Percentiles rank a stretch among this genome's conserved stretches.
These are phyloP conservation scores for Helicolenus hilgendorfi DNA, from an alignment of 2,797 vertebrate species.

Conservation along the genomic window DNA sequence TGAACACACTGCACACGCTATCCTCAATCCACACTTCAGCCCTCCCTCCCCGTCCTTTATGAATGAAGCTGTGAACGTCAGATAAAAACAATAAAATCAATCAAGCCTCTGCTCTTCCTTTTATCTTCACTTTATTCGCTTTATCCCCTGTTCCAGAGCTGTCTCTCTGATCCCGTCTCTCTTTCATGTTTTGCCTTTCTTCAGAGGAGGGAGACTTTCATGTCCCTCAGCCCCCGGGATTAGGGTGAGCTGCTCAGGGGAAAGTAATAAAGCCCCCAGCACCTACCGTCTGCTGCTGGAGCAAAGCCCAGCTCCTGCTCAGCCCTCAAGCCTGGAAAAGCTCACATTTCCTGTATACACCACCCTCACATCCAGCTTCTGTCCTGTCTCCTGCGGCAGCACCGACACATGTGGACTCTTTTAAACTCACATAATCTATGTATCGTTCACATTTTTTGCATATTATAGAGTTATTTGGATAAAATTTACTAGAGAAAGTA, in stretches of 20 bases:
- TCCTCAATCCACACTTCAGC: constrained; percentile 19
- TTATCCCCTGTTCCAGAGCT: constrained; percentile 67
- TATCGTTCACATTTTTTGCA: constrained; percentile 7
- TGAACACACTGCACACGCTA: constrained; percentile 25
- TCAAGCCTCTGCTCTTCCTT: constrained; percentile 62
- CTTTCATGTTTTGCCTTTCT: constrained; percentile 80
- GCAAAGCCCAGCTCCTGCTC: constrained; percentile 71
- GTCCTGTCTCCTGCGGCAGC: constrained; percentile 14
- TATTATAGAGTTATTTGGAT: background rate
- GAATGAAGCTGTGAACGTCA: constrained; percentile 73
- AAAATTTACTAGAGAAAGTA: background rate
- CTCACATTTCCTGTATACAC: constrained; percentile 82
- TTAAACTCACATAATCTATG: background rate
- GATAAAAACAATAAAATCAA: constrained; percentile 78
- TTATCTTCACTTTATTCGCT: constrained; percentile 72
- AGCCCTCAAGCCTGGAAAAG: constrained; percentile 67
- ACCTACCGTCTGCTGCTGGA: constrained; percentile 76
- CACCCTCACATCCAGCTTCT: constrained; percentile 61
- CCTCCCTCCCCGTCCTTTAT: constrained; percentile 28
- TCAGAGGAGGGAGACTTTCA: constrained; percentile 79
- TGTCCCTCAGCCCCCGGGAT: constrained; percentile 80
- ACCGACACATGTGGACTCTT: constrained; percentile 11
- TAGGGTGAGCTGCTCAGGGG: constrained; percentile 75
- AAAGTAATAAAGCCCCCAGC: constrained; percentile 81
- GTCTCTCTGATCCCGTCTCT: constrained; percentile 71